A percentile compares a stretch with the other conserved stretches of the same genome.
Evolutionary conservation across 2,888 invertebrate genomes (phyloP).

Genomic region (Clistopyga incitator): DNA sequence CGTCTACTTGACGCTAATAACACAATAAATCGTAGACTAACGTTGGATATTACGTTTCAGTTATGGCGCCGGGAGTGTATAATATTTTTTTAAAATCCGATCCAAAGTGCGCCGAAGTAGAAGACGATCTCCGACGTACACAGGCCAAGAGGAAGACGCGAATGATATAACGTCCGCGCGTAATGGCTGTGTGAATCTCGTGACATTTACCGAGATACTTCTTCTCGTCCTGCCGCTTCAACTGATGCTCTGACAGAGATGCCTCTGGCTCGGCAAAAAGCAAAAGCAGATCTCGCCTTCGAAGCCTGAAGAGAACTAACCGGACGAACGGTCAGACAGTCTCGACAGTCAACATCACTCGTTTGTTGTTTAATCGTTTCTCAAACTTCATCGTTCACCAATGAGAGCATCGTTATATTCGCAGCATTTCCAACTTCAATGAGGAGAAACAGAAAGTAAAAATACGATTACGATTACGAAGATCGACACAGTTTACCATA

Average conservation of each 20-base stretch:
- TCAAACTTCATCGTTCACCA: neutral
- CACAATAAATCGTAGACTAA: slow-evolving; percentile 16
- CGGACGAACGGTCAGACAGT: neutral
- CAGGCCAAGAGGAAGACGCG: slow-evolving; percentile 49
- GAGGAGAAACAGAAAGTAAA: neutral
- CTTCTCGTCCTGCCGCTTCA: slow-evolving; percentile 58
- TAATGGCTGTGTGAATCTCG: slow-evolving; percentile 81
- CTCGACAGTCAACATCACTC: slow-evolving; percentile 5
- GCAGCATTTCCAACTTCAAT: neutral
- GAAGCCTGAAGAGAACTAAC: neutral
- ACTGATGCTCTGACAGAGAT: slow-evolving; percentile 34
- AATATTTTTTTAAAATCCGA: slow-evolving; percentile 28
- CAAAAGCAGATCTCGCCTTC: slow-evolving; percentile 41
- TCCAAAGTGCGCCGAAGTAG: slow-evolving; percentile 23
- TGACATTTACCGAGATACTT: slow-evolving; percentile 78
- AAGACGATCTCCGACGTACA: slow-evolving; percentile 38
- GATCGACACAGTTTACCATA: no score
- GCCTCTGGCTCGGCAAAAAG: slow-evolving; percentile 25
- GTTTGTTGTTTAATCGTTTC: neutral
- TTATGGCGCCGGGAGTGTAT: slow-evolving; percentile 12
- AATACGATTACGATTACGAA: neutral
- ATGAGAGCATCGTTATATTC: neutral
- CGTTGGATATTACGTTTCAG: slow-evolving; percentile 11
- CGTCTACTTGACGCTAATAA: slow-evolving; percentile 20
- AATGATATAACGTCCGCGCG: slow-evolving; percentile 74